phyloP scores from a whole-genome alignment of 2,888 invertebrate genomes.

The Bedellia somnulentella region DNA sequence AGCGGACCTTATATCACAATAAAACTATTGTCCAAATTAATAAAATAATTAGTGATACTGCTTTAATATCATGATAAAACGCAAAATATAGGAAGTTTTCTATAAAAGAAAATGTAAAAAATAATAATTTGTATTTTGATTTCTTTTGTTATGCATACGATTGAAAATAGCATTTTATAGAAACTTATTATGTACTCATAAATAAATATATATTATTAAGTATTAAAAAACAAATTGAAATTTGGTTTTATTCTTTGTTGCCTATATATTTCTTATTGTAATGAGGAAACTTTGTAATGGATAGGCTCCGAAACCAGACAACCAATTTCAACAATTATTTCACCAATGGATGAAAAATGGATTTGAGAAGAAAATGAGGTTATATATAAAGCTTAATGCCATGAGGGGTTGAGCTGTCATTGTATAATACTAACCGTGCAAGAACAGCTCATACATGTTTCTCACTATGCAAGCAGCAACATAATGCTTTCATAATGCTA shows the following conservation, averaged over 20 bases:
- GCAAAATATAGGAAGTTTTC: conserved; percentile 56
- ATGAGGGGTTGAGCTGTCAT: no score
- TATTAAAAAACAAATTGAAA: conserved; percentile 58
- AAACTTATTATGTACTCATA: conserved; percentile 60
- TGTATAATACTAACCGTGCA: no score
- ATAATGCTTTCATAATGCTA: no score
- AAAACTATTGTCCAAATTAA: conserved; percentile 55
- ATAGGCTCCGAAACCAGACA: no score
- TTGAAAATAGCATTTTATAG: conserved; percentile 62
- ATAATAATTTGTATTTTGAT: conserved; percentile 48
- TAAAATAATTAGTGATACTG: conserved; percentile 59
- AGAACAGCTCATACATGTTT: no score
- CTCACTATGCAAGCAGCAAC: no score
- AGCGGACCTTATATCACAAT: conserved; percentile 37
- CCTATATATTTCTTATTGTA: no score
- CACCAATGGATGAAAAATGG: no score
- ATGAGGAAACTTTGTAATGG: no score
- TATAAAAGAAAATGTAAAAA: conserved; percentile 48
- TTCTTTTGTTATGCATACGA: conserved; percentile 56
- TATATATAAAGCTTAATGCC: no score
- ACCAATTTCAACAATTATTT: no score
- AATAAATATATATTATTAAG: conserved; percentile 60
- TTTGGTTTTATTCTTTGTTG: conserved; percentile 21
- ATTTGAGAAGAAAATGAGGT: no score
- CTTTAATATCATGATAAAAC: conserved; percentile 60